Evolutionary conservation across 2,888 invertebrate species (phyloP), one percentile per base, ranked within the genome.

Genomic region (Drosophila greeni): DNA sequence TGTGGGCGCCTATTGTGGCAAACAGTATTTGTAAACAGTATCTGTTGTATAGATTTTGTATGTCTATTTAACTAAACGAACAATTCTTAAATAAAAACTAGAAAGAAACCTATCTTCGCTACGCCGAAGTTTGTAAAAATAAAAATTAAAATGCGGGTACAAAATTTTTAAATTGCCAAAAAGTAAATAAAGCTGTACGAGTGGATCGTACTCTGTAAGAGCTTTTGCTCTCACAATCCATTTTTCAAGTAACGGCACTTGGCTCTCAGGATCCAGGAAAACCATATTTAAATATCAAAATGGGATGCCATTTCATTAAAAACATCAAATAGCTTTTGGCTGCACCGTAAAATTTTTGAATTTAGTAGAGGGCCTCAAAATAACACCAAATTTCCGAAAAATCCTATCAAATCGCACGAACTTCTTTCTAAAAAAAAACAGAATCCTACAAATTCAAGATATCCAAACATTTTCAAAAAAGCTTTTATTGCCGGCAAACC

Each of bases 1-100:
- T n/a, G n/a, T 34, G 3, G 61, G 48, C 12, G 62, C 47, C 20
- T 61, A 23, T 16, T 62, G 29, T 29, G 62, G 62, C 6, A 61
- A 61, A 26, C 11, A 26, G 5, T 48, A 23, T 40, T 23, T 61
- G 48, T 60, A 14, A 60, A 33, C 20, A 9, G 4, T 12, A 18
- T 3, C 0, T 4, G 7, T 5, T 5, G 5, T n/a, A 18, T 6
- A 2, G 7, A 29, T 7, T 5, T 12, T 37, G 12, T 31, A 36
- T 9, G 61, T 31, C 43, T 43, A 58, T 43, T 36, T n/a, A 36
- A 43, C 5, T n/a, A 23, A 29, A 36, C n/a, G 12, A 12, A 12
- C 14, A 36, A 14, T 9, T 5, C 5, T 3, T 18, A 16, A 43
- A 42, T 42, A 24, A n/a, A 42, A 2, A 8, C 9, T n/a, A n/a